A percentile compares a stretch with the other conserved stretches of the same genome.
Conservation (phyloP, 2,113 vertebrate species). For the Prionailurus bengalensis region DNA sequence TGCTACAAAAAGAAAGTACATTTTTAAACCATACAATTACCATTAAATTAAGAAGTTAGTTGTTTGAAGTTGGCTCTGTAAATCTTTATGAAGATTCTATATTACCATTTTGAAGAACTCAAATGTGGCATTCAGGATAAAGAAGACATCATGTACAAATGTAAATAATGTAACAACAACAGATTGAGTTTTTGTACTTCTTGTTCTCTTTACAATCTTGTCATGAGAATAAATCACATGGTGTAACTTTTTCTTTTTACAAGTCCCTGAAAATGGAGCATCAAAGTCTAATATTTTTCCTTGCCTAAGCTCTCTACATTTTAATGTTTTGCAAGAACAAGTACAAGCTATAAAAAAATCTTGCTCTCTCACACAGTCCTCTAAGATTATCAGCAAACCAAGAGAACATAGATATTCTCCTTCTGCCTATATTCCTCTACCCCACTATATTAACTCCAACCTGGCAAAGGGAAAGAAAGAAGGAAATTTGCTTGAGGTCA, state of each 20-base stretch:
- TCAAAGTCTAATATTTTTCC: constrained; percentile 9
- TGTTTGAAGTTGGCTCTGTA: constrained; percentile 77
- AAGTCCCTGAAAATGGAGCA: constrained; percentile 76
- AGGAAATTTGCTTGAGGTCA: not conserved
- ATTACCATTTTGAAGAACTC: constrained; percentile 63
- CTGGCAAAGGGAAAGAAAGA: not conserved
- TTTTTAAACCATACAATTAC: constrained; percentile 70
- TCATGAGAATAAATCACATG: constrained; percentile 81
- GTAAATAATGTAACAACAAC: constrained; percentile 83
- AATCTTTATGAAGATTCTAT: constrained; percentile 72
- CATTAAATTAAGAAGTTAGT: constrained; percentile 76
- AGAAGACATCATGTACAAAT: constrained; percentile 77
- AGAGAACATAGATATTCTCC: not conserved
- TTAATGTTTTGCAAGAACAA: not conserved
- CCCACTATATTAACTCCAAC: not conserved
- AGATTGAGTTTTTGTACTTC: constrained; percentile 83
- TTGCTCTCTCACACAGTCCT: not conserved
- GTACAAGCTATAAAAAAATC: not conserved
- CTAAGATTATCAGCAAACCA: not conserved
- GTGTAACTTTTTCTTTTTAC: constrained; percentile 79
- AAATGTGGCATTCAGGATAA: constrained; percentile 63
- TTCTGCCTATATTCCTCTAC: rapidly evolving
- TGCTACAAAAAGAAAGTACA: not conserved
- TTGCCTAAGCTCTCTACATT: not conserved
- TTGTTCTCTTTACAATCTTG: constrained; percentile 78